Evolutionary conservation across 2,888 invertebrate species (phyloP).

Genomic region (Microctonus brassicae): DNA sequence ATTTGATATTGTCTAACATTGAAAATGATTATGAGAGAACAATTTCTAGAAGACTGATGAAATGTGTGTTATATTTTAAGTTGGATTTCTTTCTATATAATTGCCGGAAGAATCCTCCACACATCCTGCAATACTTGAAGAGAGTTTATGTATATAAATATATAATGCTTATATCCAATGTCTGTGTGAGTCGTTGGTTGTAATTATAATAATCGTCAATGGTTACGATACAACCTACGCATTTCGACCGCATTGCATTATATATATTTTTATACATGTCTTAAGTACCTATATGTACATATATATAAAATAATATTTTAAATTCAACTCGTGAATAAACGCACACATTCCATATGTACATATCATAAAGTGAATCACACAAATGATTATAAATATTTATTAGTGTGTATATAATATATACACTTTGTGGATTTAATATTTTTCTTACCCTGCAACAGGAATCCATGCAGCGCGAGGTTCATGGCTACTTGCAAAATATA

Average conservation of each 20-base stretch:
- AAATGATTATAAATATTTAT: background rate
- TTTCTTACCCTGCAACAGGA: conserved; percentile 66
- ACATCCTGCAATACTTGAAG: conserved; percentile 43
- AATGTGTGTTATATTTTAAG: background rate
- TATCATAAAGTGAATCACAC: background rate
- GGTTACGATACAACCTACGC: conserved; percentile 44
- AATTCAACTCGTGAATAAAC: background rate
- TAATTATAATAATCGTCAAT: conserved; percentile 51
- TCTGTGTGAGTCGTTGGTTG: background rate
- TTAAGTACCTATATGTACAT: conserved; percentile 10
- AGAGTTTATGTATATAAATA: conserved; percentile 37
- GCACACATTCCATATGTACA: background rate
- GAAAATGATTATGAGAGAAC: conserved; percentile 1
- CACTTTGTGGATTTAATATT: background rate
- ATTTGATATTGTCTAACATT: background rate
- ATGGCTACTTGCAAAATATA: conserved; percentile 64
- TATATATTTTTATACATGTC: conserved; percentile 23
- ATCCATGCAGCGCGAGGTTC: conserved; percentile 70
- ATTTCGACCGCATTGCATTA: conserved; percentile 49
- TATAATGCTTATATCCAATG: background rate
- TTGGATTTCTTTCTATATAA: conserved; percentile 37
- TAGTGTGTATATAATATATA: background rate
- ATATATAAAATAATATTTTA: conserved; percentile 28
- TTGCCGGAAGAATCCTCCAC: conserved; percentile 51
- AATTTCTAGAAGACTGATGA: conserved; percentile 15